Evolutionary conservation across 2,888 invertebrate species (phyloP), one percentile per base, ranked within the genome.

Genomic region (Dolichopus griseipennis): DNA sequence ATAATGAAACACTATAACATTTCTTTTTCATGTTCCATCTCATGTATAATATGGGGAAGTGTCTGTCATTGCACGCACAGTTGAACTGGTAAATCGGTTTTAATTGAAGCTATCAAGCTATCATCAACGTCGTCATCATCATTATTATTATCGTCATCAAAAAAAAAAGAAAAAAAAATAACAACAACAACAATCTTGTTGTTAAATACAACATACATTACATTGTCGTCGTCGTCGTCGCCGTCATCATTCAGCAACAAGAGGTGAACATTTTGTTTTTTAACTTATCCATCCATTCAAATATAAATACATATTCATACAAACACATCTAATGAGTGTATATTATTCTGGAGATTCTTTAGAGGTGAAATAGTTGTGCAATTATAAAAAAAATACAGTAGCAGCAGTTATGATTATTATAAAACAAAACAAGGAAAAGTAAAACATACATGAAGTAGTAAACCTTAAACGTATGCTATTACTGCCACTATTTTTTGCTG

Each of bases 71-170:
- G 52, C 52, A 52, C 52, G 52, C 52, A 52, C 52, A 52, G 52
- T 52, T 52, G 52, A 52, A 52, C 52, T 52, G 52, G 52, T 52
- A 52, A 52, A 52, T 52, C 52, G 52, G 18, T 52, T n/a, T 52
- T 52, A 52, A 52, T 52, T 52, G 52, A 15, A 52, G 52, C 52
- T 52, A 52, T 52, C 52, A 52, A 52, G 52, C 52, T 52, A 52
- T 52, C 52, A 52, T 52, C 52, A 52, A 52, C 52, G 52, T 52
- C 52, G 6, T 52, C 52, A 52, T 52, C 52, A n/a, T 52, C 18
- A 52, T 52, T 52, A 52, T 52, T 18, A 52, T 18, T 52, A 52
- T 52, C 52, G 52, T 52, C 52, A 52, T 52, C 52, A 52, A 52
- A 52, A 27, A 27, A 2, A 2, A 27, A 27, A 27, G 27, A 27